A percentile compares a stretch with the other conserved stretches of the same genome.
Evolutionary conservation across 2,888 invertebrate genomes (phyloP).

Genomic region (Trissolcus japonicus): DNA sequence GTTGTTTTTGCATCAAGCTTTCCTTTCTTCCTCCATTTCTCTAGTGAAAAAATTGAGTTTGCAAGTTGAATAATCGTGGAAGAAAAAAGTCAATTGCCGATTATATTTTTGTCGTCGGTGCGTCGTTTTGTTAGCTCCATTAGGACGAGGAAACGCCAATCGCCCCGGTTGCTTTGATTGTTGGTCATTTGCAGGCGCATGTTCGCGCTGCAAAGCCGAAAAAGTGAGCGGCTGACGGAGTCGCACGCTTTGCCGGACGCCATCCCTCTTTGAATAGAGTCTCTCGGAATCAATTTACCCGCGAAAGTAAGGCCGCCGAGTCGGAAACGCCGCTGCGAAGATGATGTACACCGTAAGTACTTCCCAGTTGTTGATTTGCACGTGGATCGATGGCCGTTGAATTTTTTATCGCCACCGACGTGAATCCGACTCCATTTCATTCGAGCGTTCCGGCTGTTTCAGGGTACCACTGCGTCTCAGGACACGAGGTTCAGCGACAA

Average conservation of each 20-base stretch:
- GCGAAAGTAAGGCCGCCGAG: not conserved
- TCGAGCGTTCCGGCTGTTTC: slow-evolving; percentile 59
- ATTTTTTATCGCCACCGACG: not conserved
- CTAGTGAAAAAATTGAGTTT: no score
- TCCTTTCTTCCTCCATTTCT: no score
- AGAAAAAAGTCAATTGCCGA: no score
- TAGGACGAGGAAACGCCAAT: not conserved
- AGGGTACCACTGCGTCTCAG: slow-evolving; percentile 99
- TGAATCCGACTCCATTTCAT: no score
- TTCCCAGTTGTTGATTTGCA: not conserved
- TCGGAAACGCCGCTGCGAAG: slow-evolving; percentile 61
- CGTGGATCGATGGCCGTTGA: not conserved
- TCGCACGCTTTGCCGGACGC: slow-evolving; percentile 33
- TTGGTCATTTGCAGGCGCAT: slow-evolving; percentile 1
- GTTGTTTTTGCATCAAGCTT: no score
- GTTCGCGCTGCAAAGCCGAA: slow-evolving; percentile 3
- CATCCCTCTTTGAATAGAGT: slow-evolving; percentile 7
- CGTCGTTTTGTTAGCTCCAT: no score
- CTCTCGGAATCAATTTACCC: not conserved
- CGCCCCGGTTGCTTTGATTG: not conserved
- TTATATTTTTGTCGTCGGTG: no score
- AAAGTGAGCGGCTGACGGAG: slow-evolving; percentile 7
- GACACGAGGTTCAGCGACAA: slow-evolving; percentile 99
- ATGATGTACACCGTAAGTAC: slow-evolving; percentile 78
- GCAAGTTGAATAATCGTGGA: no score